A percentile compares a stretch with the other conserved stretches of the same genome.
Evolutionary conservation across 1,140 invertebrate genomes (phyloP).

Genomic region (Phthorimaea operculella): DNA sequence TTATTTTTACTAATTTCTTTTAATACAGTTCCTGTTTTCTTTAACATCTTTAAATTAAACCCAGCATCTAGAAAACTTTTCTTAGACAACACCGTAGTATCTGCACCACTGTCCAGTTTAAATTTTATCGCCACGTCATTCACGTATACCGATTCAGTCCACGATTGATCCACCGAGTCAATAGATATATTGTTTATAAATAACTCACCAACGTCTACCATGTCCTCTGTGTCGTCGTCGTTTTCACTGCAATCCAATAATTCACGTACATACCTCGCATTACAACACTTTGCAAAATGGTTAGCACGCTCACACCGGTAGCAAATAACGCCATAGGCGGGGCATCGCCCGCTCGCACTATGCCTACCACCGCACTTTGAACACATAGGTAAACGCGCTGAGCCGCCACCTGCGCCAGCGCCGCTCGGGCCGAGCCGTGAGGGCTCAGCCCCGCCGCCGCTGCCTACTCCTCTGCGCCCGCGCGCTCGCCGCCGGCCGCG

Average conservation of each 20-base stretch:
- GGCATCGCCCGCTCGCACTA: not conserved
- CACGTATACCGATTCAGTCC: not conserved
- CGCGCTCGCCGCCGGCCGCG: not conserved
- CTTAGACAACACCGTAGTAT: not conserved
- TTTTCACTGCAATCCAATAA: not conserved
- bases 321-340: not conserved
- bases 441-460: not conserved
- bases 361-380: not conserved
- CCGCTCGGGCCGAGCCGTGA: not conserved
- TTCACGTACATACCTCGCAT: not conserved
- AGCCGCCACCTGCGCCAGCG: not conserved
- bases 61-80: not conserved
- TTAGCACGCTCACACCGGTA: not conserved
- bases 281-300: constrained; percentile 1
- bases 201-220: not conserved
- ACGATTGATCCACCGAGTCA: constrained; percentile 1
- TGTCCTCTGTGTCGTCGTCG: not conserved
- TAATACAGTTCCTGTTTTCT: not conserved
- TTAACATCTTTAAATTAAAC: not conserved
- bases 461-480: not conserved
- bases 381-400: no score
- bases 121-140: not conserved
- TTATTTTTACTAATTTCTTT: constrained; percentile 1
- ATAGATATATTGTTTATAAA: not conserved
- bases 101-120: constrained; percentile 4